Evolutionary conservation across 2,888 invertebrate genomes (phyloP).

Genomic region (Drosophila neonasuta): DNA sequence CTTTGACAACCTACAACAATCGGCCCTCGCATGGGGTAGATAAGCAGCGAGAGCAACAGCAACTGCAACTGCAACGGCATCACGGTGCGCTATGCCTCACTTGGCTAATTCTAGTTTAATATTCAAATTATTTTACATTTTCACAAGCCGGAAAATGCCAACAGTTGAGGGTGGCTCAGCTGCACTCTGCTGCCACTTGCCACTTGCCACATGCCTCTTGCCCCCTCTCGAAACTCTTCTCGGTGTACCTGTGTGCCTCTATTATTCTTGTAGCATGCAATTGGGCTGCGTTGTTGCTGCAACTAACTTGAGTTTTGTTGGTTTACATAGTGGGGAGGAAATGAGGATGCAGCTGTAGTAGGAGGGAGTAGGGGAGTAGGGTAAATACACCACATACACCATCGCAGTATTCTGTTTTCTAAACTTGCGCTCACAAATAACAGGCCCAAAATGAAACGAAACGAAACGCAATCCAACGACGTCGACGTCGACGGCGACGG

Average conservation of each 20-base stretch:
- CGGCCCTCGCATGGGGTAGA: neutral
- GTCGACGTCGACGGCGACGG: slow-evolving; percentile 7
- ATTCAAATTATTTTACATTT: slow-evolving; percentile 67
- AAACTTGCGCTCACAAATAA: slow-evolving; percentile 47
- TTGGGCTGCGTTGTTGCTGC: slow-evolving; percentile 37
- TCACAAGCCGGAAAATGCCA: slow-evolving; percentile 36
- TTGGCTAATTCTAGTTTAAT: slow-evolving; percentile 71
- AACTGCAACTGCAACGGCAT: slow-evolving; percentile 5
- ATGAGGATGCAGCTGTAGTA: neutral
- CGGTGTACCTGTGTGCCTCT: slow-evolving; percentile 13
- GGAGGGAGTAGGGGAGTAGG: neutral
- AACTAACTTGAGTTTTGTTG: slow-evolving; percentile 28
- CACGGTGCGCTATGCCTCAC: slow-evolving; percentile 62
- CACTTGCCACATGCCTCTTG: neutral
- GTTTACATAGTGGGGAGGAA: neutral
- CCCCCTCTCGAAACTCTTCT: too few relatives aligned
- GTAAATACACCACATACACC: slow-evolving; percentile 14
- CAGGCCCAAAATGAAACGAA: slow-evolving; percentile 44
- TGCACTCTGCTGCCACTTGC: neutral
- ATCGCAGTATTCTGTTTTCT: slow-evolving; percentile 40
- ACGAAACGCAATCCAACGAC: slow-evolving; percentile 38
- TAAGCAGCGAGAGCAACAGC: slow-evolving; percentile 6
- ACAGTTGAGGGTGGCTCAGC: slow-evolving; percentile 31
- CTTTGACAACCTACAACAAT: slow-evolving; percentile 37
- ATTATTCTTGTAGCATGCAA: slow-evolving; percentile 38